Base-by-base conservation (phyloP, 2,113 vertebrate species). In the Etia nguti region DNA sequence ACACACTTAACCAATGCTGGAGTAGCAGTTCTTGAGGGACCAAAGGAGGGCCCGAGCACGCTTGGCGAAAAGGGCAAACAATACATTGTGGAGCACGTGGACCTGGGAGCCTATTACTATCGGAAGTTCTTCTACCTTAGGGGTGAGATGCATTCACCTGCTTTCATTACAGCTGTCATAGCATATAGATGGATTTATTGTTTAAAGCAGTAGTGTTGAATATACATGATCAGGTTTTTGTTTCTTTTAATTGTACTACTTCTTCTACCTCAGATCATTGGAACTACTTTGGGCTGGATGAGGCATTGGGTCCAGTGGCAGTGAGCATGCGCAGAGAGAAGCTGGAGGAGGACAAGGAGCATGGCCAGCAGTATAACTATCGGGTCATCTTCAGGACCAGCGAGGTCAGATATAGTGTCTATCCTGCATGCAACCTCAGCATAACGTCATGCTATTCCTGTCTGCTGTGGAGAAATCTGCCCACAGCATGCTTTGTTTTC, bases 251-350 rank as follows among this genome's bases (percentile, higher is more conserved):
- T 38, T 79, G 6, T 56, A 8, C 15, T 43, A 2, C 8, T 73
- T 80, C 20, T 43, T 80, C 9, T 68, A 2, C 68, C 41, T 82
- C 96, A 99, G 97, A 99, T 92, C 97, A 99, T 94, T 98, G 97
- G 98, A 99, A 99, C 95, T 99, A 99, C 94, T 99, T 99, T 95
- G 98, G 98, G 73, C 95, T 98, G 10, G 98, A 99, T 86, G 98
- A 99, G 88, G 97, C 96, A 29, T 94, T 99, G 70, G 98, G 98
- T 85, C 98, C 98, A 1, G 97, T 99, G 88, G 98, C 98, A 83
- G 97, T 99, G 88, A 99, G 97, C 92, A 95, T 99, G 90, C 97
- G 98, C 90, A 97, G 98, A 89, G 98, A 99, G 89, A 99, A 99
- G 90, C 95, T 97, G 80, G 98, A 99, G 79, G 98, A 99, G 90